Conservation (phyloP, 2,113 vertebrate species). For the Corythaeola cristata region DNA sequence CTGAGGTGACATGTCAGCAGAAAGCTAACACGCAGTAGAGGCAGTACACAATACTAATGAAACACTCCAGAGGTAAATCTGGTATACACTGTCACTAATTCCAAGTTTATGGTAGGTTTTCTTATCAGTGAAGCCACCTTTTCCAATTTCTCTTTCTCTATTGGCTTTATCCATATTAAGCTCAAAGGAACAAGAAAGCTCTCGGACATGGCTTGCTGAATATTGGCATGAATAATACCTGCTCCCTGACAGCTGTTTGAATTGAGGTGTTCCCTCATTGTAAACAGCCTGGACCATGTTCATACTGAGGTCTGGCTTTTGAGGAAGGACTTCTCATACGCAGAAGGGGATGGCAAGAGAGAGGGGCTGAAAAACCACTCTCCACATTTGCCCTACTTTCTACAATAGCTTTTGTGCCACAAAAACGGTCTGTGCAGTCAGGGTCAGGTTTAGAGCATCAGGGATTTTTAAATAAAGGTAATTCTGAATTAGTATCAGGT, state of each 20-base stretch:
- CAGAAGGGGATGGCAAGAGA: not conserved
- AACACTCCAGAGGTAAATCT: constrained; percentile 64
- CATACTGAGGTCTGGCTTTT: not conserved
- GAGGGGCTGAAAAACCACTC: not conserved
- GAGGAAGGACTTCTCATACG: not conserved
- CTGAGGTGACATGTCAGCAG: constrained; percentile 48
- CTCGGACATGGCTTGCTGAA: constrained; percentile 67
- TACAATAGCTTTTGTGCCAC: not conserved
- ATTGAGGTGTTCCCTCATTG: constrained; percentile 38
- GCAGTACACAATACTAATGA: constrained; percentile 54
- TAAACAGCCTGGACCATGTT: constrained; percentile 28
- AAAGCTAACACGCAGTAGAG: constrained; percentile 56
- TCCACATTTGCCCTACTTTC: not conserved
- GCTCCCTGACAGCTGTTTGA: constrained; percentile 56
- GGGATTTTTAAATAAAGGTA: not conserved
- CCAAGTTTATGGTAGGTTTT: constrained; percentile 62
- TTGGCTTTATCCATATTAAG: constrained; percentile 74
- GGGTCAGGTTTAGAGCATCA: not conserved
- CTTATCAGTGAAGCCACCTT: constrained; percentile 77
- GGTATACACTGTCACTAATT: constrained; percentile 62
- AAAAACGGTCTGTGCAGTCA: not conserved
- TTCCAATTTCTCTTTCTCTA: constrained; percentile 68
- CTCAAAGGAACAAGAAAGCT: constrained; percentile 62
- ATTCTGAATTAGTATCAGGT: not conserved
- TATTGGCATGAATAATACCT: constrained; percentile 57